These are phyloP conservation scores for Trissolcus brochymenae DNA, from an alignment of 2,888 invertebrate genomes.

Conservation along the genomic window DNA sequence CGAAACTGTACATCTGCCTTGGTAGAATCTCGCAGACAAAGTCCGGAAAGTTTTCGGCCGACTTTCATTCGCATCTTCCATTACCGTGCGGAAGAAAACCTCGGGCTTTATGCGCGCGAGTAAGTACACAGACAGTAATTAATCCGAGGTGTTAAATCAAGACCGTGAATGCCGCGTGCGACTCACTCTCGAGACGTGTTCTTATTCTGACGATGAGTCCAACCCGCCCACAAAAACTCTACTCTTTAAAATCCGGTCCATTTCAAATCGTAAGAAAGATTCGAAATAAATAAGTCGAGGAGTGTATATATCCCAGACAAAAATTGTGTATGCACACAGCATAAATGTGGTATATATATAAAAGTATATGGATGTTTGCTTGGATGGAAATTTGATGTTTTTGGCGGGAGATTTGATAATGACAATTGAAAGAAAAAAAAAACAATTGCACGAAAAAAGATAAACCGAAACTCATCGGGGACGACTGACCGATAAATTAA, in stretches of 20 bases:
- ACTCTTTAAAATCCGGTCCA: too few relatives aligned
- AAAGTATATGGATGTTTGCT: too few relatives aligned
- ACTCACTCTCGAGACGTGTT: conserved; percentile 62
- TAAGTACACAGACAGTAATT: conserved; percentile 69
- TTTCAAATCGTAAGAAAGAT: too few relatives aligned
- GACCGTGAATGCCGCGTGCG: conserved; percentile 65
- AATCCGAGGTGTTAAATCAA: conserved; percentile 73
- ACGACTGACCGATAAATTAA: conserved; percentile 57
- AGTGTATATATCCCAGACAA: too few relatives aligned
- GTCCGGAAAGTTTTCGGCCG: conserved; percentile 31
- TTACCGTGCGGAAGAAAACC: conserved; percentile 45
- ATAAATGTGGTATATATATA: too few relatives aligned
- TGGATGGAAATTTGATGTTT: too few relatives aligned
- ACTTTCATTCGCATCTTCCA: conserved; percentile 52
- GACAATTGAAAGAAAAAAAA: background rate
- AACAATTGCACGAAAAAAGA: conserved; percentile 18
- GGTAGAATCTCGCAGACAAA: conserved; percentile 20
- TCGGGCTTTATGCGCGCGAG: conserved; percentile 56
- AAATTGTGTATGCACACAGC: too few relatives aligned
- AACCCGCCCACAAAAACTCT: conserved; percentile 33
- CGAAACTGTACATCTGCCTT: conserved; percentile 20
- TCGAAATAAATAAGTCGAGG: too few relatives aligned
- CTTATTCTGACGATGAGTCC: conserved; percentile 62
- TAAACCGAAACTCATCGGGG: conserved; percentile 33
- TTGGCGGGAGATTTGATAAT: too few relatives aligned